phyloP scores from a whole-genome alignment of 2,888 invertebrate genomes.

The Lordiphosa fenestrarum region DNA sequence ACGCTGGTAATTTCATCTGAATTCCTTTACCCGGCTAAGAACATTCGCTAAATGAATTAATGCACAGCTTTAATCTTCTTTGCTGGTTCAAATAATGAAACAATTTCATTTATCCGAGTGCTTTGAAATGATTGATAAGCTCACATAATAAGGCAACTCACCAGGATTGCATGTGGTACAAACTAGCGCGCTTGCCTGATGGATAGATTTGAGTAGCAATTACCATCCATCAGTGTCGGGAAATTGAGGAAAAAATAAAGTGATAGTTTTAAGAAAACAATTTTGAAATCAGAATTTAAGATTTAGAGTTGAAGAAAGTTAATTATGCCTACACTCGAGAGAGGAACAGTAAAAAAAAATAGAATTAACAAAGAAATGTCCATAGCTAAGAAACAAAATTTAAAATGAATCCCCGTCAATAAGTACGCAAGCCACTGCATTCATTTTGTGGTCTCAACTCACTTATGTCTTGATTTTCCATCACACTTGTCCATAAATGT shows the following conservation, averaged over 20 bases:
- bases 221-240: conserved; percentile 30
- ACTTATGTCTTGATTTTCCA: conserved; percentile 2
- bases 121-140: conserved; percentile 7
- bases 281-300: too few species aligned
- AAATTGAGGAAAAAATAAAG: background rate
- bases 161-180: conserved; percentile 3
- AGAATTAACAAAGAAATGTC: too few species aligned
- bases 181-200: conserved; percentile 10
- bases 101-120: conserved; percentile 5
- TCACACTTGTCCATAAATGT: conserved; percentile 13
- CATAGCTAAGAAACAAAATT: too few species aligned
- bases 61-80: background rate
- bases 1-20: background rate
- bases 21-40: conserved; percentile 1
- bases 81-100: background rate
- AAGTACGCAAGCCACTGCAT: too few species aligned
- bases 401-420: too few species aligned
- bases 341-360: too few species aligned
- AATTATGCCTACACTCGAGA: too few species aligned
- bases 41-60: conserved; percentile 5
- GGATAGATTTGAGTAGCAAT: conserved; percentile 1
- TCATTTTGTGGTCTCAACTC: background rate
- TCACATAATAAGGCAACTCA: background rate
- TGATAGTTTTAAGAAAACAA: background rate
- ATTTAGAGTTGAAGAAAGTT: too few species aligned